A percentile compares a stretch with the other conserved stretches of the same genome.
phyloP scores from a whole-genome alignment of 2,797 vertebrate genomes.

The Ataeniobius toweri region DNA sequence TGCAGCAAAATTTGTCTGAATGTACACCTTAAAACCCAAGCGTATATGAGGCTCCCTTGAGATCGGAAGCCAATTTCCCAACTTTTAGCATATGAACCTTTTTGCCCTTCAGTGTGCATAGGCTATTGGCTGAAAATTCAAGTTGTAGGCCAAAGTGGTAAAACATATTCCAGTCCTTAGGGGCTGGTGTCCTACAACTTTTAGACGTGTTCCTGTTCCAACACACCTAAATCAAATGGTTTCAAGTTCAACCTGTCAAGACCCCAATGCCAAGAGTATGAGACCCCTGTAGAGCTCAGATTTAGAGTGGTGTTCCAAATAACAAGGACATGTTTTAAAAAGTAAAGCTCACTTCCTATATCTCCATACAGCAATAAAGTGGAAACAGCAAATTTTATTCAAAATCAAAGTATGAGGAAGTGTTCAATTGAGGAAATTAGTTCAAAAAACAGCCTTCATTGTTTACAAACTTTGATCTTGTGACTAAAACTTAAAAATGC shows the following conservation, averaged over 20 bases:
- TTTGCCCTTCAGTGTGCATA: slow-evolving; percentile 17
- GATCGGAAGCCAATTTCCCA: slow-evolving; percentile 30
- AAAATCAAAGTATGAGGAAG: too few relatives aligned
- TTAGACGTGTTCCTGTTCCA: neutral
- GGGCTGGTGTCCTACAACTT: neutral
- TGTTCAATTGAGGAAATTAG: too few relatives aligned
- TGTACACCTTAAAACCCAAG: neutral
- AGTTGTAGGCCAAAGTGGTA: neutral
- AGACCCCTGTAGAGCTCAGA: neutral
- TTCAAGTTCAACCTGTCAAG: neutral
- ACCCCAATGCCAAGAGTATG: too few relatives aligned
- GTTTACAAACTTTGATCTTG: neutral
- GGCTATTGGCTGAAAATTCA: neutral
- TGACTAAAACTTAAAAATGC: neutral
- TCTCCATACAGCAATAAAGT: too few relatives aligned
- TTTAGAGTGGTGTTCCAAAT: neutral
- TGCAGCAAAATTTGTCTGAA: neutral
- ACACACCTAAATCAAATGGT: neutral
- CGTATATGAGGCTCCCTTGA: slow-evolving; percentile 4
- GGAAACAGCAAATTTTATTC: too few relatives aligned
- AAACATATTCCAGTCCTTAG: neutral
- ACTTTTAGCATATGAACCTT: neutral
- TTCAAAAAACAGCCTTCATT: neutral
- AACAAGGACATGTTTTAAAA: neutral
- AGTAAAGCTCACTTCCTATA: neutral